These are phyloP conservation scores for Pteropus rufus DNA, from an alignment of 2,797 vertebrate genomes.

Conservation along the genomic window DNA sequence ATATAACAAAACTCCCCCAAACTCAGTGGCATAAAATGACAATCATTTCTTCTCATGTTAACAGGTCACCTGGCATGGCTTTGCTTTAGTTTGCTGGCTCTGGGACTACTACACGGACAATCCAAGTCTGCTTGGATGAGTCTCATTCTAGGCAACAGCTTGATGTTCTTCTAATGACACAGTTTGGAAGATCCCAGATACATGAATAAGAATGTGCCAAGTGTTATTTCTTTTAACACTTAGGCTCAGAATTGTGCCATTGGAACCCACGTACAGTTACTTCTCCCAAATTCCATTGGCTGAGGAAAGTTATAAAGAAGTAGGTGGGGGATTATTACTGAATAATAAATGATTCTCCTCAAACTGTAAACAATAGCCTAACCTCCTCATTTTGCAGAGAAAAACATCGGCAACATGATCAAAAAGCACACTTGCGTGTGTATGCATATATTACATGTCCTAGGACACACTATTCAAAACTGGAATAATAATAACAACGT, in stretches of 20 bases:
- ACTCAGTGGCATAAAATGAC: background rate
- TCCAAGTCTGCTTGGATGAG: background rate
- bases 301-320: background rate
- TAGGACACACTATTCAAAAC: background rate
- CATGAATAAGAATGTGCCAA: background rate
- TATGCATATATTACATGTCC: background rate
- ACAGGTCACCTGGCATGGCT: background rate
- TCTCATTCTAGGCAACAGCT: background rate
- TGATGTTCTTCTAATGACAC: background rate
- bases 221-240: background rate
- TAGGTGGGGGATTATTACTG: background rate
- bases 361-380: background rate
- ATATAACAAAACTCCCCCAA: background rate
- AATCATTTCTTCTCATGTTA: background rate
- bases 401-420: background rate
- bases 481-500: background rate
- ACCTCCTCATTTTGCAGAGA: background rate
- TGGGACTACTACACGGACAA: background rate
- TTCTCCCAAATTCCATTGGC: background rate
- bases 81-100: background rate
- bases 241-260: background rate
- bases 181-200: background rate
- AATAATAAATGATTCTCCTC: background rate
- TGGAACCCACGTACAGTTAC: background rate
- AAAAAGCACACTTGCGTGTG: rapidly evolving